phyloP scores from a whole-genome alignment of 2,888 invertebrate species.

The Drepana falcataria region DNA sequence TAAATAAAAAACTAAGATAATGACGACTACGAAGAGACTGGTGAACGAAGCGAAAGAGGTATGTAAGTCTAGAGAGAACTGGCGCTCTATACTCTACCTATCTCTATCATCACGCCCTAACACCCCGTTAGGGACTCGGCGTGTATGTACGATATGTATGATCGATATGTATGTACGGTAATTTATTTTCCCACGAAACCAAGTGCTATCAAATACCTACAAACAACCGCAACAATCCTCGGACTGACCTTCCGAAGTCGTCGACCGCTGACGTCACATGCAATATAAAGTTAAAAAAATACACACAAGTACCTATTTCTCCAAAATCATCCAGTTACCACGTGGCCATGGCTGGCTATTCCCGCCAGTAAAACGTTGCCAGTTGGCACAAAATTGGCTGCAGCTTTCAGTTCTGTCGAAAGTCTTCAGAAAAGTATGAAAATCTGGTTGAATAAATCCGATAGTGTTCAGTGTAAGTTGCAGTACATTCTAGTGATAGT shows the following conservation, averaged over 20 bases:
- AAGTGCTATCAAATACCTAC: too few species aligned
- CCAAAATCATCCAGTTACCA: slow-evolving; percentile 35
- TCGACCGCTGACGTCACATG: not conserved
- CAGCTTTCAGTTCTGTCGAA: not conserved
- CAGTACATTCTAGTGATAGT: slow-evolving; percentile 19
- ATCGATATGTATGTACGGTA: too few species aligned
- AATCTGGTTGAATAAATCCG: slow-evolving; percentile 12
- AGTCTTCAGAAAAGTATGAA: slow-evolving; percentile 18
- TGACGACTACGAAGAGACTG: too few species aligned
- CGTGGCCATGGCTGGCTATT: slow-evolving; percentile 7
- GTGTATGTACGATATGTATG: too few species aligned
- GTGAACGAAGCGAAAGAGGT: too few species aligned
- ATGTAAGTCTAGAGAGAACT: too few species aligned
- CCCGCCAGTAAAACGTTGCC: slow-evolving; percentile 10
- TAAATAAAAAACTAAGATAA: too few species aligned
- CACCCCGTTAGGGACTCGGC: too few species aligned
- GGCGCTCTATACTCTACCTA: too few species aligned
- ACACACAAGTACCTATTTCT: slow-evolving; percentile 14
- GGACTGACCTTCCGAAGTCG: not conserved
- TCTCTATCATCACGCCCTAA: too few species aligned
- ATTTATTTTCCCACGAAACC: too few species aligned
- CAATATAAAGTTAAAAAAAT: not conserved
- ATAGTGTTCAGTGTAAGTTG: slow-evolving; percentile 13
- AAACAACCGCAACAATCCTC: not conserved
- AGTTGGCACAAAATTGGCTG: slow-evolving; percentile 16